Evolutionary conservation across 30 jellyfish, hydroid and myxozoan species (phyloP).

Genomic region (Clytia hemisphaerica): DNA sequence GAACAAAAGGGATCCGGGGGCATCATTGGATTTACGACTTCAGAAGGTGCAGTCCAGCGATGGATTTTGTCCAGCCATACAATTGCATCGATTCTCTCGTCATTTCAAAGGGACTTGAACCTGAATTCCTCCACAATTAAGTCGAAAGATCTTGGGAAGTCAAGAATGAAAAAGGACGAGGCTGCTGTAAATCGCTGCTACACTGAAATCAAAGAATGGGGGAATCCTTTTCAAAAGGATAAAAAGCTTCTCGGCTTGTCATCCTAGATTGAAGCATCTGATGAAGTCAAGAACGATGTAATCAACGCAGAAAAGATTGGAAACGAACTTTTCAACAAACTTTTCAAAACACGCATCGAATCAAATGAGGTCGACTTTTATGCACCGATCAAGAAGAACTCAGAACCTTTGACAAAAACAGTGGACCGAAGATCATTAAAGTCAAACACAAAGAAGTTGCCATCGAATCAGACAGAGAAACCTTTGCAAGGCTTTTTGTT

Average conservation of each 20-base stretch:
- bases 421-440: slow-evolving; percentile 27
- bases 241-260: slow-evolving; percentile 13
- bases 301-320: slow-evolving; percentile 30
- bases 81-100: no score
- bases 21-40: slow-evolving; percentile 34
- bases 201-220: slow-evolving; percentile 27
- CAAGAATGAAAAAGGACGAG: slow-evolving; percentile 29
- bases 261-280: slow-evolving; percentile 39
- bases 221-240: slow-evolving; percentile 39
- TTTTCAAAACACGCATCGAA: slow-evolving; percentile 27
- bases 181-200: neutral
- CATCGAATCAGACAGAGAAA: slow-evolving; percentile 24
- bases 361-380: slow-evolving; percentile 17
- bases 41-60: slow-evolving; percentile 41
- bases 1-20: slow-evolving; percentile 49
- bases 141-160: slow-evolving; percentile 28
- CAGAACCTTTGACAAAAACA: slow-evolving; percentile 24
- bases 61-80: slow-evolving; percentile 45
- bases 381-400: slow-evolving; percentile 26
- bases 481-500: slow-evolving; percentile 32
- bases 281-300: slow-evolving; percentile 19
- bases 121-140: slow-evolving; percentile 2
- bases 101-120: no score
- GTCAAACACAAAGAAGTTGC: slow-evolving; percentile 31
- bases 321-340: slow-evolving; percentile 12